Evolutionary conservation across 1,140 invertebrate species (phyloP).

Genomic region (Drosophila virilis): DNA sequence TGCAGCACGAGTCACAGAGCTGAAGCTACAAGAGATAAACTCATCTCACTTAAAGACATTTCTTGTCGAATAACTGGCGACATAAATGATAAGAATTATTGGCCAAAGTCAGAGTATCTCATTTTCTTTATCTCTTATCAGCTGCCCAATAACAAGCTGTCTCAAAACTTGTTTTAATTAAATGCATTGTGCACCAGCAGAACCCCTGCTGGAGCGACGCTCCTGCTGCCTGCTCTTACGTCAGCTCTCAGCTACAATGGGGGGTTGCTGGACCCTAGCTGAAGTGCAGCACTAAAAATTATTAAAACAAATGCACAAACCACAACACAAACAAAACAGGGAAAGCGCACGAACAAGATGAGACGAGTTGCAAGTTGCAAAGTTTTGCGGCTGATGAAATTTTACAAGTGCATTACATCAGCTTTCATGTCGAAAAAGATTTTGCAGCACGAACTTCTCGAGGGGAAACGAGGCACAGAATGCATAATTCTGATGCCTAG

Average conservation of each 20-base stretch:
- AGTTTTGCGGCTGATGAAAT: constrained; percentile 46
- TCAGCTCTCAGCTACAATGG: not conserved
- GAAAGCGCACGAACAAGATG: constrained; percentile 11
- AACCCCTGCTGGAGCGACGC: not conserved
- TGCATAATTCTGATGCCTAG: not conserved
- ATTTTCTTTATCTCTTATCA: constrained; percentile 27
- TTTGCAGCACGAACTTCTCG: constrained; percentile 11
- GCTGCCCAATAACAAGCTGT: constrained; percentile 1
- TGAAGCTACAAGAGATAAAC: too few species aligned
- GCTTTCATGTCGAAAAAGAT: constrained; percentile 5
- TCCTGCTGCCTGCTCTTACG: constrained; percentile 3
- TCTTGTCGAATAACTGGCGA: too few species aligned
- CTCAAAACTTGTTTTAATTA: constrained; percentile 2
- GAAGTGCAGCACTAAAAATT: constrained; percentile 27
- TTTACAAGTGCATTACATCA: constrained; percentile 42
- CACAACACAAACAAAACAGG: constrained; percentile 2
- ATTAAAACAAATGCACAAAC: constrained; percentile 36
- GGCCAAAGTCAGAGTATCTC: constrained; percentile 3
- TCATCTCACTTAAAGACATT: too few species aligned
- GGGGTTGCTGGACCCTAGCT: not conserved
- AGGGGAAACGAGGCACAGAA: not conserved
- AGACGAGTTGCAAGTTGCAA: constrained; percentile 16
- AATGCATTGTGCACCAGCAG: not conserved
- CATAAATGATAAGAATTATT: too few species aligned
- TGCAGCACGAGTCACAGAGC: too few species aligned